Conservation (phyloP, 1,140 invertebrate genomes). For the Charaxes varanes region DNA sequence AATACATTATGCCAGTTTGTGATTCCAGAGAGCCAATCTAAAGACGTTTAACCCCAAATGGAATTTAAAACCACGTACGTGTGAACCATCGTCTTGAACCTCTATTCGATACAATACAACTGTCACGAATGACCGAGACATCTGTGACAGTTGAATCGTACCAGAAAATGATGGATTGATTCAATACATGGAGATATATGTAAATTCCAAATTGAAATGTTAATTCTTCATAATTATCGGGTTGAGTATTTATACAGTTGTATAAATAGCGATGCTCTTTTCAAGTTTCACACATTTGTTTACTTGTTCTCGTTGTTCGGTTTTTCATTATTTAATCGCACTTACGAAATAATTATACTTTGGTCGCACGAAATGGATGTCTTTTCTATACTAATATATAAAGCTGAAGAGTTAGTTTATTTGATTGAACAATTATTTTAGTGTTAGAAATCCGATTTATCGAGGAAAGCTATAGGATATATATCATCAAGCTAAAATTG, state of each 20-base stretch:
- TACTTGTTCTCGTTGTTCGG: constrained; percentile 22
- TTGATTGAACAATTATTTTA: too few relatives aligned
- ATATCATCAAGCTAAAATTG: too few relatives aligned
- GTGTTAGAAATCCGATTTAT: too few relatives aligned
- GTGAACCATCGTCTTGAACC: too few relatives aligned
- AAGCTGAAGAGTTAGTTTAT: too few relatives aligned
- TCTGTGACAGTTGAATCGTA: constrained; percentile 33
- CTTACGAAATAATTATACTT: not conserved
- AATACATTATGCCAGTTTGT: too few relatives aligned
- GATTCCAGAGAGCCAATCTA: too few relatives aligned
- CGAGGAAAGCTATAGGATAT: too few relatives aligned
- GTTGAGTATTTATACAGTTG: constrained; percentile 39
- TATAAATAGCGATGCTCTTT: constrained; percentile 47
- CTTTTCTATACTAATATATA: too few relatives aligned
- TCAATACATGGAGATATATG: constrained; percentile 59
- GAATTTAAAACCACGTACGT: too few relatives aligned
- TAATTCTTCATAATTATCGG: constrained; percentile 57
- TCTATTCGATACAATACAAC: constrained; percentile 41
- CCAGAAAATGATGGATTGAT: constrained; percentile 49
- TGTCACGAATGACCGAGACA: constrained; percentile 62
- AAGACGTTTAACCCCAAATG: too few relatives aligned
- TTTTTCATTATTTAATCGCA: not conserved
- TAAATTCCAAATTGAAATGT: constrained; percentile 60
- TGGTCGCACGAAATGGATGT: too few relatives aligned
- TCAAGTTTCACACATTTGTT: constrained; percentile 45